phyloP scores from a whole-genome alignment of 2,888 invertebrate genomes.

The Dasysyrphus albostriatus region DNA sequence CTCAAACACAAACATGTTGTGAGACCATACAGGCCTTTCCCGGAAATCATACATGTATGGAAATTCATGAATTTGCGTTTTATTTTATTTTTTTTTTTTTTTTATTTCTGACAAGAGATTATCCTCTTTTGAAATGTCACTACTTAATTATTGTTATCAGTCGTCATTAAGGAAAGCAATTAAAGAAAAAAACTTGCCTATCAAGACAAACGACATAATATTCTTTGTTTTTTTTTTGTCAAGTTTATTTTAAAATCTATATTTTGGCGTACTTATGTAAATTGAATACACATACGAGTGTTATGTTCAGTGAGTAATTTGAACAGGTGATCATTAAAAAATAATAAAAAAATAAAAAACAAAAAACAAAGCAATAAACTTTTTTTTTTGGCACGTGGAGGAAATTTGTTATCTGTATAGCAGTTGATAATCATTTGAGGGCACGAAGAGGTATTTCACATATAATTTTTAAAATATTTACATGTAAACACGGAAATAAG shows the following conservation, averaged over 20 bases:
- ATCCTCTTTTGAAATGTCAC: too few species aligned
- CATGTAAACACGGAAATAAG: conserved; percentile 21
- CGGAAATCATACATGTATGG: too few species aligned
- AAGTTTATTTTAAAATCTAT: background rate
- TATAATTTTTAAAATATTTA: background rate
- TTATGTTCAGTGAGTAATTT: conserved; percentile 23
- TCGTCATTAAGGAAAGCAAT: too few species aligned
- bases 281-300: background rate
- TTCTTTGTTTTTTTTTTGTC: background rate
- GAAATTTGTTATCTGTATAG: background rate
- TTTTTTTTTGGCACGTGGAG: conserved; percentile 9
- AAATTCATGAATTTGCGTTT: too few species aligned
- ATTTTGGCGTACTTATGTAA: background rate
- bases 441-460: background rate
- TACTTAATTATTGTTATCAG: too few species aligned
- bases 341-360: background rate
- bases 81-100: too few species aligned
- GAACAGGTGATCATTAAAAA: conserved; percentile 32
- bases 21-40: too few species aligned
- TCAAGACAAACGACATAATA: too few species aligned
- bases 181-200: too few species aligned
- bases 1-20: too few species aligned
- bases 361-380: conserved; percentile 5
- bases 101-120: too few species aligned
- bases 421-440: background rate